A percentile compares a stretch with the other conserved stretches of the same genome.
These are phyloP conservation scores for Zaprionus taronus DNA, from an alignment of 1,140 invertebrate species.

Conservation along the genomic window DNA sequence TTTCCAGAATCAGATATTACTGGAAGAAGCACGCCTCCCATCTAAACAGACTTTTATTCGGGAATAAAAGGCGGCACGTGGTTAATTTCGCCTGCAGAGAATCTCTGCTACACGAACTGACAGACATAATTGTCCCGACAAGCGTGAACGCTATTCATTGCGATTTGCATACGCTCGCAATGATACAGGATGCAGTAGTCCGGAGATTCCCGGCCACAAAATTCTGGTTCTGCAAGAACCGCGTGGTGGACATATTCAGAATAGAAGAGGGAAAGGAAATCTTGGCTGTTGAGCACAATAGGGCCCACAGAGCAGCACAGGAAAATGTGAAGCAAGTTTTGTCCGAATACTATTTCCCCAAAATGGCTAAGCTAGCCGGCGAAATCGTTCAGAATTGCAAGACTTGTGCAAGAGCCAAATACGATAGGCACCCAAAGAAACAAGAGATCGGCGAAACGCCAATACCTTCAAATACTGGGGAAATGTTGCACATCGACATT, in stretches of 20 bases:
- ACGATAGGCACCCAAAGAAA: constrained; percentile 1
- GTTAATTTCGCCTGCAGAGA: neutral
- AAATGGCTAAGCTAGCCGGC: neutral
- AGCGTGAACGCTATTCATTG: neutral
- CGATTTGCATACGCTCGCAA: constrained; percentile 12
- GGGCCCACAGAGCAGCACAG: neutral
- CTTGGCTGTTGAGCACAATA: neutral
- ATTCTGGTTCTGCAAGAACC: neutral
- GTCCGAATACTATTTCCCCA: constrained; percentile 3
- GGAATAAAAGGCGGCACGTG: neutral
- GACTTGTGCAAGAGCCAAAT: neutral
- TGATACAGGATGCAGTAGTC: constrained; percentile 9
- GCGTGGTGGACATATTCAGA: neutral
- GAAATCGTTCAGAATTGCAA: neutral
- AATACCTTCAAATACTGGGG: neutral
- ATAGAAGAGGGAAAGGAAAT: too few relatives aligned
- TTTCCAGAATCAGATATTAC: constrained; percentile 4
- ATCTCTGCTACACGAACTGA: too few relatives aligned
- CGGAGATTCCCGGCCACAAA: neutral
- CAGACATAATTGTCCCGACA: neutral
- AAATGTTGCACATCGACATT: constrained; percentile 7
- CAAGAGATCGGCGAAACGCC: neutral
- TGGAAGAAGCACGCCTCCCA: neutral
- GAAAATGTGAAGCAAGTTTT: constrained; percentile 4
- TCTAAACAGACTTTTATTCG: neutral